These are phyloP conservation scores for Arctopsyche grandis DNA, from an alignment of 1,140 invertebrate species.

Conservation along the genomic window DNA sequence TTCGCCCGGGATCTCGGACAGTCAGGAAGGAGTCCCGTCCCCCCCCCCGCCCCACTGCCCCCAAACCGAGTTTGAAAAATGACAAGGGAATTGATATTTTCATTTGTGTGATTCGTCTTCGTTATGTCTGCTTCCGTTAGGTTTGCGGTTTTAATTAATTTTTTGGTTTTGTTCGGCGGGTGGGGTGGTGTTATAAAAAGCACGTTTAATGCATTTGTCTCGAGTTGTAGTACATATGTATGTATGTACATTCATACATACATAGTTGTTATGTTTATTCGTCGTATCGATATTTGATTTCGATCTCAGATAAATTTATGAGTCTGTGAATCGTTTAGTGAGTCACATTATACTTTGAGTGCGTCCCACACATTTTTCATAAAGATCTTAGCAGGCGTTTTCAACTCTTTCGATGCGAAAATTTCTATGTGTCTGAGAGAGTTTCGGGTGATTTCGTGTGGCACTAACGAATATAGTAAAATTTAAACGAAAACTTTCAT, in stretches of 20 bases:
- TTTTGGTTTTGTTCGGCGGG: not conserved
- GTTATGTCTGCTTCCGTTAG: not conserved
- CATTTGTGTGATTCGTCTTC: conserved; percentile 19
- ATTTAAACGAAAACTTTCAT: too few species aligned
- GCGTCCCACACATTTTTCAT: conserved; percentile 40
- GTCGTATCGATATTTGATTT: conserved; percentile 35
- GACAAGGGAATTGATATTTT: conserved; percentile 30
- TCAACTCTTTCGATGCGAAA: conserved; percentile 5
- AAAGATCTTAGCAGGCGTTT: conserved; percentile 10
- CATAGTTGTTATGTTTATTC: conserved; percentile 28
- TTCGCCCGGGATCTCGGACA: not conserved
- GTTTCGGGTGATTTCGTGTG: too few species aligned
- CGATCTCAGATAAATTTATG: conserved; percentile 41
- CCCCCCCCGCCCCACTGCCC: not conserved
- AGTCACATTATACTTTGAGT: conserved; percentile 33
- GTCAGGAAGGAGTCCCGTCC: too few species aligned
- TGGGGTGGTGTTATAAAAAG: too few species aligned
- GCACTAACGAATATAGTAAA: too few species aligned
- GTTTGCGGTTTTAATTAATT: not conserved
- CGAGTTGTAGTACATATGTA: not conserved
- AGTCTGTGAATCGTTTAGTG: conserved; percentile 43
- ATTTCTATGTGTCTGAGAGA: too few species aligned
- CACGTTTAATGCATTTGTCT: conserved; percentile 8
- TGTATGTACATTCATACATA: too few species aligned
- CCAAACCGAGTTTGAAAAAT: not conserved